These are phyloP conservation scores for Eulemur mongoz DNA, from an alignment of 2,797 vertebrate species.

Conservation along the genomic window DNA sequence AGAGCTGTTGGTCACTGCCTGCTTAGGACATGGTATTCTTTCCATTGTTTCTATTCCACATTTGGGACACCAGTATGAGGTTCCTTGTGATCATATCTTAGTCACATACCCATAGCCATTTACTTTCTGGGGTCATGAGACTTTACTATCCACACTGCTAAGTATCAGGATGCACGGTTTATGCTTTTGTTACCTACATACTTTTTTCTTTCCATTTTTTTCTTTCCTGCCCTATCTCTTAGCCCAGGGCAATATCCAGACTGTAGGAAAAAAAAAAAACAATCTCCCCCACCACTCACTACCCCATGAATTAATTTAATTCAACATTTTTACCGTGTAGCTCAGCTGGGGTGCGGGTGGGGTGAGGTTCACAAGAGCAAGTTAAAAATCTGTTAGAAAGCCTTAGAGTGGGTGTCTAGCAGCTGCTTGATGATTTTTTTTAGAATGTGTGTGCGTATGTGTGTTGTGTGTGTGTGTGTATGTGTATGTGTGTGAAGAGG, in stretches of 20 bases:
- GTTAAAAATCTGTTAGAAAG: conserved; percentile 25
- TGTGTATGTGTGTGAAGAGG: not conserved
- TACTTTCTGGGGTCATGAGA: not conserved
- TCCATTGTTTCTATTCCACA: not conserved
- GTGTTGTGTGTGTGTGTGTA: not conserved
- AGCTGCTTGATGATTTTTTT: not conserved
- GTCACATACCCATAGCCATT: not conserved
- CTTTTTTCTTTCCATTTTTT: not conserved
- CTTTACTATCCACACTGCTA: not conserved
- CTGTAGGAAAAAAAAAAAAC: not conserved
- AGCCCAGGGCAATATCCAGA: not conserved
- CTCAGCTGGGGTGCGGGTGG: not conserved
- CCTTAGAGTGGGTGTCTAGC: not conserved
- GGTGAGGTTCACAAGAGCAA: not conserved
- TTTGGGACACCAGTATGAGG: not conserved
- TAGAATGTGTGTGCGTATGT: not conserved
- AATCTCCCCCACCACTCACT: not conserved
- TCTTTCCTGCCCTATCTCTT: not conserved
- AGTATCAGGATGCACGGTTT: not conserved
- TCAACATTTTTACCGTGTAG: not conserved
- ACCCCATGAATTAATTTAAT: conserved; percentile 1
- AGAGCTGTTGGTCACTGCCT: not conserved
- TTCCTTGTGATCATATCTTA: not conserved
- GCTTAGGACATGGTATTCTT: not conserved
- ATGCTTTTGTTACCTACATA: not conserved